phyloP scores from a whole-genome alignment of 2,888 invertebrate genomes.

The Drosophila maculinotata region DNA sequence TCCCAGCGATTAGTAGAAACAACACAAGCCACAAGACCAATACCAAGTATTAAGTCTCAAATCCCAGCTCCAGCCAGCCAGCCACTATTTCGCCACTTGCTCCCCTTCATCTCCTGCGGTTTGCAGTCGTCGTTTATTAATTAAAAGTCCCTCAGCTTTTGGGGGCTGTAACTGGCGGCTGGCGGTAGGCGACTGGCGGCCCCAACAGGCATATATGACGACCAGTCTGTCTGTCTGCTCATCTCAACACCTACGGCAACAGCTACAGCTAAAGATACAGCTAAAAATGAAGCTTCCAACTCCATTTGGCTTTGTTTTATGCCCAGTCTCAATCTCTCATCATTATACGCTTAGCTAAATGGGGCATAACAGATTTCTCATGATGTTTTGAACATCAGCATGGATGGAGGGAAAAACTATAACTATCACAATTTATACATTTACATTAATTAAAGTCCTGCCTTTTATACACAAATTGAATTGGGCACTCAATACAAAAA shows the following conservation, averaged over 20 bases:
- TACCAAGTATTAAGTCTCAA: constrained; percentile 16
- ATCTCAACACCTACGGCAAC: constrained; percentile 62
- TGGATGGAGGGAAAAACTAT: too few species aligned
- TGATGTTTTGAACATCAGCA: neutral
- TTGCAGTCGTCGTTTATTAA: constrained; percentile 61
- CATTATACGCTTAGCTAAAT: constrained; percentile 23
- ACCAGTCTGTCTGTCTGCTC: constrained; percentile 19
- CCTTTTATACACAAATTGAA: too few species aligned
- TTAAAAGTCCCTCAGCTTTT: constrained; percentile 63
- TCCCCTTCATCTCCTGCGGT: constrained; percentile 18
- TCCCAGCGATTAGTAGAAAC: constrained; percentile 66
- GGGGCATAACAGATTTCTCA: neutral
- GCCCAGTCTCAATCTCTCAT: constrained; percentile 28
- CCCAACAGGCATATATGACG: constrained; percentile 26
- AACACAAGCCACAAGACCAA: constrained; percentile 10
- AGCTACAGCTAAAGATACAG: constrained; percentile 22
- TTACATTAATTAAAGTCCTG: too few species aligned
- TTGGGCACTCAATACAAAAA: too few species aligned
- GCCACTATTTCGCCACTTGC: neutral
- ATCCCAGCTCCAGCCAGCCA: too few species aligned
- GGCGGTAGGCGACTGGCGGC: constrained; percentile 4
- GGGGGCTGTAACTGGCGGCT: constrained; percentile 51
- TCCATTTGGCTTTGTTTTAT: constrained; percentile 18
- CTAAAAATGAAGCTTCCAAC: constrained; percentile 28
- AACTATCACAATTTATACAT: too few species aligned